Evolutionary conservation across 2,113 vertebrate species (phyloP), one percentile per base, ranked within the genome.

Genomic region (Gopherus flavomarginatus): DNA sequence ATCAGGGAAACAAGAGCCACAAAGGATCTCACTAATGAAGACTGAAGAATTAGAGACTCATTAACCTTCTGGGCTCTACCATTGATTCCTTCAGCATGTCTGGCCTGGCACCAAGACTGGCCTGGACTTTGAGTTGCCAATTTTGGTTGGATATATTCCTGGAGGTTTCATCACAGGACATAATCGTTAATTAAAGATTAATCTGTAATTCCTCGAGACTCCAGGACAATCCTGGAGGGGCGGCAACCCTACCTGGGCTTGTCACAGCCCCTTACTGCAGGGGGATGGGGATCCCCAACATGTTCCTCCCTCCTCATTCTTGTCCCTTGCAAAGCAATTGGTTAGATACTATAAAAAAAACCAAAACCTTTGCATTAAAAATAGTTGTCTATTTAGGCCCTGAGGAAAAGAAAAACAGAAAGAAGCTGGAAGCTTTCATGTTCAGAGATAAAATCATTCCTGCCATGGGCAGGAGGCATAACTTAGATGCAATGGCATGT

Each of bases 1-100:
- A 69, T 21, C 65, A 52, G 27, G 19, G 42, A 87, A 56, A 42
- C 1, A 24, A 56, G 44, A 47, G 72, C 4, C 3, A 5, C 10
- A 21, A 54, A 6, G 12, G 12, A 21, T 85, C 75, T 11, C 7
- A 2, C 29, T n/a, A 81, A 14, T 3, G 44, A 89, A 83, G 57
- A 86, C 26, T 31, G 81, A 52, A 56, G 22, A 87, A 59, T 59
- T 11, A 29, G 6, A 88, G 24, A 83, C 11, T 13, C 57, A 26
- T 47, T 47, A 90, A 29, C 7, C 1, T 3, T 44, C 6, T 69
- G 10, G 17, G n/a, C 22, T 62, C 81, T 80, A 24, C 29, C 77
- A 31, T 42, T 47, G 52, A 88, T 81, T 49, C 47, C 26, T 56
- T 4, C 0, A 0, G 3, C 52, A 26, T 16, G 3, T n/a, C 38